Percentiles rank a stretch among this genome's conserved stretches.
Evolutionary conservation across 2,113 vertebrate genomes (phyloP).

Genomic region (Pteronura brasiliensis): DNA sequence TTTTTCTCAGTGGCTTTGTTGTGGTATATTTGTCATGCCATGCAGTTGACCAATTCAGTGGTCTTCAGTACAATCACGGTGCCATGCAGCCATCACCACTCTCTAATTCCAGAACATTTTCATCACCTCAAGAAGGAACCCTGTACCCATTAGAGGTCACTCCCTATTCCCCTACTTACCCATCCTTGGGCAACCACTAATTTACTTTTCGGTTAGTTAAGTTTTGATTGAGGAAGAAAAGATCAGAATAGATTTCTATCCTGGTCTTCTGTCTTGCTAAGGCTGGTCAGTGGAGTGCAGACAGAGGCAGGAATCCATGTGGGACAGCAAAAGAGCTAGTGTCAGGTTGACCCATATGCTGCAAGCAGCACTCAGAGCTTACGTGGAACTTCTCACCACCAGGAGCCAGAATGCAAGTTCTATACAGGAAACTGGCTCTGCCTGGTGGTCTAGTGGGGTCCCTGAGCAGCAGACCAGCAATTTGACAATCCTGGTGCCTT

Average conservation of each 20-base stretch:
- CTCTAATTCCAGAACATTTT: neutral
- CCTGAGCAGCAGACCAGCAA: neutral
- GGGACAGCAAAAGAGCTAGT: rapidly evolving
- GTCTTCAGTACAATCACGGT: neutral
- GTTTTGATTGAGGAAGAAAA: neutral
- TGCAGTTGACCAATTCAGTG: neutral
- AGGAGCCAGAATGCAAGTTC: neutral
- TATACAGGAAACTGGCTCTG: neutral
- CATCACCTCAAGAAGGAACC: neutral
- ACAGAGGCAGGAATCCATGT: neutral
- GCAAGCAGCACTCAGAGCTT: neutral
- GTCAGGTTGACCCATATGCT: neutral
- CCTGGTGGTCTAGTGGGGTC: neutral
- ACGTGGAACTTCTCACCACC: neutral
- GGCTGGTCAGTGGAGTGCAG: neutral
- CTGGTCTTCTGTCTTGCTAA: neutral
- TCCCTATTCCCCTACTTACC: neutral
- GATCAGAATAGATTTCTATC: neutral
- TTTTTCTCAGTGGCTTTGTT: neutral
- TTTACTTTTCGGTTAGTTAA: neutral
- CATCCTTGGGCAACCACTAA: neutral
- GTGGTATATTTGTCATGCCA: neutral
- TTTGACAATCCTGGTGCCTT: neutral
- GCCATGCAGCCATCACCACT: neutral
- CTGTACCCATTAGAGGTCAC: neutral